Base-by-base conservation (phyloP, 2,888 invertebrate species). In the Terebella lapidaria region DNA sequence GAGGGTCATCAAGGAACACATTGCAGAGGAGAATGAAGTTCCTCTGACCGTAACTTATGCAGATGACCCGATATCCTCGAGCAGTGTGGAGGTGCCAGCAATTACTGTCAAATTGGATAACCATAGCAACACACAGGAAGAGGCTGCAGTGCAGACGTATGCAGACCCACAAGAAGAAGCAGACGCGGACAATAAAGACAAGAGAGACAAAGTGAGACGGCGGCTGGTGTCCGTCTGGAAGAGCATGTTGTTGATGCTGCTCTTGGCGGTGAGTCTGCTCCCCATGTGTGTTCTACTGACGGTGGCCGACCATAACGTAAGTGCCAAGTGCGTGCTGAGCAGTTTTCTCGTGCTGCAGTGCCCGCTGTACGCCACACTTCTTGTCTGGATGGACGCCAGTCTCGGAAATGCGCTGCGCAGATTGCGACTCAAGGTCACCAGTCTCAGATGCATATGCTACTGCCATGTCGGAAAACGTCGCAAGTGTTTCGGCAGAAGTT, bases 381-480 rank as follows among this genome's bases (percentile, higher is more conserved):
- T 63, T n/a, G 58, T 56, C 30, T 61, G 61, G 57, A 53, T 56
- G 54, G 61, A 63, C 42, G 56, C 52, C 15, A 56, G 53, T 49
- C 28, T 63, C 45, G 29, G 57, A 52, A 46, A 58, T 2, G 63
- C 56, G 10, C 53, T 63, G 51, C 26, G 51, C n/a, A 52, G 57
- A 3, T 56, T 63, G 20, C 54, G 52, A 5, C 22, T 51, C 27
- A 45, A 52, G 15, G 30, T 61, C 29, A 56, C 61, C 1, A 55
- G 59, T 27, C 56, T 55, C 56, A 54, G 42, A 29, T 63, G 61
- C 47, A 61, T 63, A 29, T 63, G 63, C 30, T 63, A 63, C 56
- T 63, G 63, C 56, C 53, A 61, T 28, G 2, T 59, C 4, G 56
- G 45, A 4, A 24, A 28, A 25, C 15, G 53, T 25, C 25, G 28